Evolutionary conservation across 2,113 vertebrate genomes (phyloP).

Genomic region (Epinephelus lanceolatus): DNA sequence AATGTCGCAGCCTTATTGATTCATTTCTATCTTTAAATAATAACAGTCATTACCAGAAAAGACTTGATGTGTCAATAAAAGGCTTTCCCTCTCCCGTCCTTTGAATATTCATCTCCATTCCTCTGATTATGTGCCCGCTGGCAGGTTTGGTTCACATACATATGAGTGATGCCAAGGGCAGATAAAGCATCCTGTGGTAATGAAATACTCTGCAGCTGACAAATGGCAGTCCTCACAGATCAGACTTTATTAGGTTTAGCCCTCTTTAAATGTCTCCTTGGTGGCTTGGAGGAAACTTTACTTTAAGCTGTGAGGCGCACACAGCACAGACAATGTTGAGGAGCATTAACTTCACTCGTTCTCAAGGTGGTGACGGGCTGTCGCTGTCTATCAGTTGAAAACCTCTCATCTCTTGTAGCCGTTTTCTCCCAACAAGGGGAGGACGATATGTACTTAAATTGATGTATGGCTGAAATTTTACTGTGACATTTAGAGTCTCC

Average conservation of each 20-base stretch:
- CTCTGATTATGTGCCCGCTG: constrained; percentile 36
- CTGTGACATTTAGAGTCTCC: constrained; percentile 59
- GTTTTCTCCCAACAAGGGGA: constrained; percentile 3
- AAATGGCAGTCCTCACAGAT: constrained; percentile 51
- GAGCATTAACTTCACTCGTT: constrained; percentile 28
- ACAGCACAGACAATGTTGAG: constrained; percentile 4
- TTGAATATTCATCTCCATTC: constrained; percentile 53
- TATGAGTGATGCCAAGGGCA: constrained; percentile 50
- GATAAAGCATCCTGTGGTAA: constrained; percentile 58
- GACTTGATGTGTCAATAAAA: constrained; percentile 47
- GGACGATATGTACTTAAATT: constrained; percentile 18
- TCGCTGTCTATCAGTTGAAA: constrained; percentile 1
- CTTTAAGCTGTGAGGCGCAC: constrained; percentile 20
- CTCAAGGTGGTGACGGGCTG: constrained; percentile 11
- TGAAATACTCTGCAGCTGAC: constrained; percentile 68
- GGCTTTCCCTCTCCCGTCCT: not conserved
- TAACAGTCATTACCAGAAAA: constrained; percentile 26
- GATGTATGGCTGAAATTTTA: constrained; percentile 40
- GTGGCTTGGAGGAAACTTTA: constrained; percentile 48
- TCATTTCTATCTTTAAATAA: constrained; percentile 35
- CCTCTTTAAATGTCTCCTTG: constrained; percentile 54
- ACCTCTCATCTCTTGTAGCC: not conserved
- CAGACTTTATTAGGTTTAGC: constrained; percentile 61
- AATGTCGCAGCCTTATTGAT: constrained; percentile 22
- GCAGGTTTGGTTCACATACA: constrained; percentile 51